Conservation (phyloP, 2,888 invertebrate genomes). For the Andrena chrysosceles region DNA sequence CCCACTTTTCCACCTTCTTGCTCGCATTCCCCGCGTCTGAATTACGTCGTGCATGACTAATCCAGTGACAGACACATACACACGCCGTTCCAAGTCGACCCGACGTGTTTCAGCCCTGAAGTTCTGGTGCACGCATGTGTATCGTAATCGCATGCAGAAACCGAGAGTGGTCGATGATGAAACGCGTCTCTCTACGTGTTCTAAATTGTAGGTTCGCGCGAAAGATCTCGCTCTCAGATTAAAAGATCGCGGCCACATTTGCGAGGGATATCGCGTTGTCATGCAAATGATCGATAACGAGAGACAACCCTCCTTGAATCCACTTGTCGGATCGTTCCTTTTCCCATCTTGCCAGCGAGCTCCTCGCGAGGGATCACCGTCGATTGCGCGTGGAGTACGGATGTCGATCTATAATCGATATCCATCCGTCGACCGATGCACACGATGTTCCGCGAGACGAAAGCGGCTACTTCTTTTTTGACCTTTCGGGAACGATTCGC, state of each 20-base stretch:
- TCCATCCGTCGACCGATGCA: slow-evolving; percentile 8
- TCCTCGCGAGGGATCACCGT: slow-evolving; percentile 9
- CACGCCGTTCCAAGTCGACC: slow-evolving; percentile 32
- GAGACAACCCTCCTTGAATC: background rate
- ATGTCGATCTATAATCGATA: slow-evolving; percentile 34
- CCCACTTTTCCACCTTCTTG: slow-evolving; percentile 28
- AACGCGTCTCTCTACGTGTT: slow-evolving; percentile 22
- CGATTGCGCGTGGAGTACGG: slow-evolving; percentile 4
- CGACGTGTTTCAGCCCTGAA: slow-evolving; percentile 32
- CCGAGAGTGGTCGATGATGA: slow-evolving; percentile 15
- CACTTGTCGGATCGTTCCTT: slow-evolving; percentile 14
- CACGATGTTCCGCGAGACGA: slow-evolving; percentile 7
- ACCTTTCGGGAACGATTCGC: slow-evolving; percentile 36
- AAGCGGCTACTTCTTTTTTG: slow-evolving; percentile 14
- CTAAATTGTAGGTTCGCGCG: slow-evolving; percentile 27
- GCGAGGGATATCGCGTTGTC: slow-evolving; percentile 41
- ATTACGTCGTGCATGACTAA: slow-evolving; percentile 60
- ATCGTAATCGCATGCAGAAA: slow-evolving; percentile 9
- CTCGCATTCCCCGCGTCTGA: slow-evolving; percentile 16
- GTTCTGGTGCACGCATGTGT: slow-evolving; percentile 27
- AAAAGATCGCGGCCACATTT: slow-evolving; percentile 13
- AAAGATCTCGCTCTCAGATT: slow-evolving; percentile 20
- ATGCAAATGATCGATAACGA: slow-evolving; percentile 55
- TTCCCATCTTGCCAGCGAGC: background rate
- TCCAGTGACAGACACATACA: slow-evolving; percentile 38